Percentiles rank a stretch among this genome's conserved stretches.
Evolutionary conservation across 2,113 vertebrate genomes (phyloP).

Genomic region (Gavia stellata): DNA sequence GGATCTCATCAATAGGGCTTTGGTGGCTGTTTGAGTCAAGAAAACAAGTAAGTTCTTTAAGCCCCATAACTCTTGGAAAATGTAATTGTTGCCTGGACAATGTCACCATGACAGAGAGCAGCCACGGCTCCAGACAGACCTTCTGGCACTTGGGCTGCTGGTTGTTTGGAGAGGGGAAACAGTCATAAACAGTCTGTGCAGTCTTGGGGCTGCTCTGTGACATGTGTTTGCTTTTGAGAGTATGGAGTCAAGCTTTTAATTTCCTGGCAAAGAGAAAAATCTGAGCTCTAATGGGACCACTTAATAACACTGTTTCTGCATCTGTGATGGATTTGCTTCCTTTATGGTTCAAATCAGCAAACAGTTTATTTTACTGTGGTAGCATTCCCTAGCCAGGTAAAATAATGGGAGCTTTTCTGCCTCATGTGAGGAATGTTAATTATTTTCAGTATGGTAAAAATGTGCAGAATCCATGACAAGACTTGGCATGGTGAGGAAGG

Average conservation of each 20-base stretch:
- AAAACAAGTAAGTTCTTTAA: background rate
- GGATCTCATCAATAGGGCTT: background rate
- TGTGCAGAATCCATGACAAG: background rate
- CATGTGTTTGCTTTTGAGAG: constrained; percentile 35
- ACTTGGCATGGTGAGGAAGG: background rate
- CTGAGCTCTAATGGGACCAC: background rate
- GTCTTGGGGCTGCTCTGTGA: background rate
- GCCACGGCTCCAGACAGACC: constrained; percentile 1
- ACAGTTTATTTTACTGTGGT: background rate
- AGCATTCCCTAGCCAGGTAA: constrained; percentile 15
- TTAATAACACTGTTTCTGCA: background rate
- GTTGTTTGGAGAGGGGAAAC: background rate
- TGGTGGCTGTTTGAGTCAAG: background rate
- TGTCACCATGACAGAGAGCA: background rate
- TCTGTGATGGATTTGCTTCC: background rate
- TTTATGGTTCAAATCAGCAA: background rate
- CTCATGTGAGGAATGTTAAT: background rate
- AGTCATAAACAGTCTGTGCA: background rate
- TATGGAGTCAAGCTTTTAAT: constrained; percentile 2
- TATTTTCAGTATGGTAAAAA: constrained; percentile 24
- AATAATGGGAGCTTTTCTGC: background rate
- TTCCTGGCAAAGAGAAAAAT: background rate
- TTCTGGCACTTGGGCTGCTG: background rate
- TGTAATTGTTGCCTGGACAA: background rate
- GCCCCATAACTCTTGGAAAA: background rate